A percentile compares a stretch with the other conserved stretches of the same genome.
Evolutionary conservation across 2,113 vertebrate species (phyloP).

Genomic region (Calcarius ornatus): DNA sequence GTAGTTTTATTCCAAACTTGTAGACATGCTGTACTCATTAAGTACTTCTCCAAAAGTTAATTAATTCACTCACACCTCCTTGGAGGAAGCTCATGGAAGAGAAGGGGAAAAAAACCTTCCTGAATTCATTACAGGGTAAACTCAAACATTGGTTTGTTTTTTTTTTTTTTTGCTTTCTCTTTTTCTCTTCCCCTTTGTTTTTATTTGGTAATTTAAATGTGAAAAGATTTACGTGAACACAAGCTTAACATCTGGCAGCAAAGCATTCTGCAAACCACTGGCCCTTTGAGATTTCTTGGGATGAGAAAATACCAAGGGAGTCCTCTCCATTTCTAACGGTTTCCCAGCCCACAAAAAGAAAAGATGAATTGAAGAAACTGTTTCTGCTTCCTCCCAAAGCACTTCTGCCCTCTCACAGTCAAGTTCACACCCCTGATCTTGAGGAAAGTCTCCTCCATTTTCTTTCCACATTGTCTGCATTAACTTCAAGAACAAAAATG

Average conservation of each 20-base stretch:
- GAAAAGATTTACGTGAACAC: not conserved
- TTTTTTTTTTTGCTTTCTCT: not conserved
- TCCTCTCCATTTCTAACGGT: accelerated
- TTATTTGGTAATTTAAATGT: not conserved
- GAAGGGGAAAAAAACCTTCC: not conserved
- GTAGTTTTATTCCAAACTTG: not conserved
- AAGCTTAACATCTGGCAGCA: accelerated
- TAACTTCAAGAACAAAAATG: not conserved
- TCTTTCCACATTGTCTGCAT: not conserved
- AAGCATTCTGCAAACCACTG: not conserved
- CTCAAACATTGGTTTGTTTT: not conserved
- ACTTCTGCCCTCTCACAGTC: not conserved
- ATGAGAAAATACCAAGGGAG: not conserved
- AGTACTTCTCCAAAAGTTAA: not conserved
- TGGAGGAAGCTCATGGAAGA: not conserved
- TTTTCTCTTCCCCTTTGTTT: not conserved
- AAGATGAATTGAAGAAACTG: not conserved
- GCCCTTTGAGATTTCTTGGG: not conserved
- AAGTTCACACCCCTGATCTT: not conserved
- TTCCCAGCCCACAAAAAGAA: not conserved
- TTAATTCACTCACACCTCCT: not conserved
- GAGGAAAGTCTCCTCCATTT: not conserved
- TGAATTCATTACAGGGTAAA: not conserved
- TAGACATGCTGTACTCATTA: not conserved
- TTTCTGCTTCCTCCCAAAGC: not conserved